phyloP scores from a whole-genome alignment of 1,140 invertebrate species.

The Bathynomus jamesi region DNA sequence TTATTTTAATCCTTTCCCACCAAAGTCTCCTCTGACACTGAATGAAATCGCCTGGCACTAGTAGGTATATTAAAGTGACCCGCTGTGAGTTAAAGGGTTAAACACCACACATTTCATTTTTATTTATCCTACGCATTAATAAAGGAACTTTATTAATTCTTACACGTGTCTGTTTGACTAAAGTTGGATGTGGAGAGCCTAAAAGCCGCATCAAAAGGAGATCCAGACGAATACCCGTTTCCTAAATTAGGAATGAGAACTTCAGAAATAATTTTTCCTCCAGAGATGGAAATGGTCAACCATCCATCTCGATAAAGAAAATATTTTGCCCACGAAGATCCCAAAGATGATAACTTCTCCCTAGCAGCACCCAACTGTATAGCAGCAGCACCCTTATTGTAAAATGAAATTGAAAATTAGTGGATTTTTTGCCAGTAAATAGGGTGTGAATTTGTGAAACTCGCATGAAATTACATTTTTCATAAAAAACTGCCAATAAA shows the following conservation, averaged over 20 bases:
- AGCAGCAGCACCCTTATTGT: neutral
- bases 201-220: neutral
- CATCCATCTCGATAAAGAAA: neutral
- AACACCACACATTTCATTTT: too few species aligned
- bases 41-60: too few species aligned
- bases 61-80: too few species aligned
- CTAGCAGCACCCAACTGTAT: neutral
- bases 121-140: too few species aligned
- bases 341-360: neutral
- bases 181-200: neutral
- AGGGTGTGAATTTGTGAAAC: too few species aligned
- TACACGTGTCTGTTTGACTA: neutral
- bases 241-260: neutral
- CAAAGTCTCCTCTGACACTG: too few species aligned
- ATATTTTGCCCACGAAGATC: neutral
- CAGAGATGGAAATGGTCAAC: neutral
- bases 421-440: too few species aligned
- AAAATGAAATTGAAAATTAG: too few species aligned
- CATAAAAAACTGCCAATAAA: too few species aligned
- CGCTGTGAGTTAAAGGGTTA: too few species aligned
- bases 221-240: neutral
- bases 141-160: neutral
- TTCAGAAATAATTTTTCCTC: neutral
- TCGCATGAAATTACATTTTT: too few species aligned
- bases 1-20: too few species aligned